These are phyloP conservation scores for Dicyrtomina minuta DNA, from an alignment of 2,888 invertebrate species.

Conservation along the genomic window DNA sequence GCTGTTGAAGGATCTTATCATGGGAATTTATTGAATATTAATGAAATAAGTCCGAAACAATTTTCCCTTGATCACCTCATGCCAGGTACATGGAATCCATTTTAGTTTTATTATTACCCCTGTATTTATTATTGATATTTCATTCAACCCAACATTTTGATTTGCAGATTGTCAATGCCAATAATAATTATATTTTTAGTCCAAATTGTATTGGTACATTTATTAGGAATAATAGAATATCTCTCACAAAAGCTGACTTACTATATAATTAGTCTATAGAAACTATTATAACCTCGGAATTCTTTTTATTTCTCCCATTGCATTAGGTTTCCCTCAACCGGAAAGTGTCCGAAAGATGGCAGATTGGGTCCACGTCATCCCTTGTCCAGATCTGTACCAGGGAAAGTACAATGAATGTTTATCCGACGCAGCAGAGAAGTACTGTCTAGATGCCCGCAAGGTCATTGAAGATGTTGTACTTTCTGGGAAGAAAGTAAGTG, in stretches of 20 bases:
- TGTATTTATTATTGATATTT: too few relatives aligned
- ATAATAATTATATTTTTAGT: too few relatives aligned
- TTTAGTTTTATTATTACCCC: too few relatives aligned
- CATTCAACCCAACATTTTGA: too few relatives aligned
- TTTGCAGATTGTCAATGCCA: too few relatives aligned
- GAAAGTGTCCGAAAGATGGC: conserved; percentile 8
- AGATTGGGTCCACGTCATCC: conserved; percentile 54
- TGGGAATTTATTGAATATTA: conserved; percentile 60
- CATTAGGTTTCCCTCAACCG: too few relatives aligned
- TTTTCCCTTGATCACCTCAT: background rate
- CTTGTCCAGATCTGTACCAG: conserved; percentile 54
- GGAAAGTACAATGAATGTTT: conserved; percentile 51
- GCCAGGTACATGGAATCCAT: background rate
- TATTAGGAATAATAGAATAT: too few relatives aligned
- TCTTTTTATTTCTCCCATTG: too few relatives aligned
- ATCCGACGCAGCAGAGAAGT: conserved; percentile 50
- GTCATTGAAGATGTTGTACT: conserved; percentile 46
- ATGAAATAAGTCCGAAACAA: conserved; percentile 54
- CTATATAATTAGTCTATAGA: too few relatives aligned
- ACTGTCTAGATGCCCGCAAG: conserved; percentile 50
- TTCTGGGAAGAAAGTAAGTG: conserved; percentile 46
- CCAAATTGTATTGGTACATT: too few relatives aligned
- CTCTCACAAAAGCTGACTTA: too few relatives aligned
- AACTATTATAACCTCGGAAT: background rate
- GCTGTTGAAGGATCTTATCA: conserved; percentile 62